Percentiles rank a stretch among this genome's conserved stretches.
These are phyloP conservation scores for Nyctereutes procyonoides DNA, from an alignment of 2,113 vertebrate species.

Conservation along the genomic window DNA sequence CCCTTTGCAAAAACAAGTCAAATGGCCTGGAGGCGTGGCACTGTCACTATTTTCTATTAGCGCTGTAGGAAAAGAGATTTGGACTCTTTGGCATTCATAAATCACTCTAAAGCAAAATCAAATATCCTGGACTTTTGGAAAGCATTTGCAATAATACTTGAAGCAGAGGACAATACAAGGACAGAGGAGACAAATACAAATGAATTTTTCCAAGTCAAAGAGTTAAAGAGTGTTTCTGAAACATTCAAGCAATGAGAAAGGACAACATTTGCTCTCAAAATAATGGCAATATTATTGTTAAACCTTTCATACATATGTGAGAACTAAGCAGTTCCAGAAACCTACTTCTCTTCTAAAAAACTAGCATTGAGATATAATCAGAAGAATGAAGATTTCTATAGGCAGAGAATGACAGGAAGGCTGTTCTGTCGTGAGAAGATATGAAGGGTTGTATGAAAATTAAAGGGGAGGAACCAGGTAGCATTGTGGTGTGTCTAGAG, in stretches of 20 bases:
- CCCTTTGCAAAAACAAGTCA: slow-evolving; percentile 71
- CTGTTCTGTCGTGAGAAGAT: background rate
- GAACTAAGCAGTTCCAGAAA: background rate
- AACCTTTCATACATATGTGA: background rate
- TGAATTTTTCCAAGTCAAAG: background rate
- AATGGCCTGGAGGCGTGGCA: slow-evolving; percentile 49
- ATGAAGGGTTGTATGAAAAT: background rate
- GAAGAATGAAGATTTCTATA: background rate
- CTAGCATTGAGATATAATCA: background rate
- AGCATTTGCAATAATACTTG: background rate
- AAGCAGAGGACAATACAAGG: background rate
- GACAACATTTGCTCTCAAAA: background rate
- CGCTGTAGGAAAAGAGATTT: slow-evolving; percentile 54
- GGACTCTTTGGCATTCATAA: slow-evolving; percentile 62
- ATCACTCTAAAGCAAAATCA: slow-evolving; percentile 56
- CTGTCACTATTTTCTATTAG: slow-evolving; percentile 12
- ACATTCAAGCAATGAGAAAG: background rate
- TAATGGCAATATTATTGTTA: background rate
- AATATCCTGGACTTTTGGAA: slow-evolving; percentile 21
- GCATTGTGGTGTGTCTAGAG: background rate
- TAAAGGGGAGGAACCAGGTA: background rate
- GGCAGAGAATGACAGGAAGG: background rate
- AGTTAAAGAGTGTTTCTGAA: background rate
- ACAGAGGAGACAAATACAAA: background rate
- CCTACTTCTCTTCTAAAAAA: background rate